phyloP scores from a whole-genome alignment of 30 jellyfish, hydroid and myxozoan species.

The Cassiopea andromeda region DNA sequence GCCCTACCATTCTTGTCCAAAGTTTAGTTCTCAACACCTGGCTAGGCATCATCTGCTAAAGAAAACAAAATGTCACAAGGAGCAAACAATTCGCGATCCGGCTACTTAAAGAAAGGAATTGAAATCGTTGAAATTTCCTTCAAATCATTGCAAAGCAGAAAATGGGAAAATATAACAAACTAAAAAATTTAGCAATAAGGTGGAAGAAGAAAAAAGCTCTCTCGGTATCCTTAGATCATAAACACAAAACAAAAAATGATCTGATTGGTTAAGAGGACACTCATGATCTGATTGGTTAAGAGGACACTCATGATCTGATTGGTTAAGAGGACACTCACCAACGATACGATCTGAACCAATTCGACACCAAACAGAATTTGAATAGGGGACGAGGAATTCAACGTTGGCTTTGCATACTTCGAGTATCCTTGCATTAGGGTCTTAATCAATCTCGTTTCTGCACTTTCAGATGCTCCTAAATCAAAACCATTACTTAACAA shows the following conservation, averaged over 20 bases:
- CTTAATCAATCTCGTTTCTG: slow-evolving; percentile 24
- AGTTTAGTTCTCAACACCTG: slow-evolving; percentile 40
- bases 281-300: neutral
- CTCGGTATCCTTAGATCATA: too few relatives aligned
- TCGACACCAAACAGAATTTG: slow-evolving; percentile 46
- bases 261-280: neutral
- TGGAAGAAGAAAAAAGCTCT: too few relatives aligned
- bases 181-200: too few relatives aligned
- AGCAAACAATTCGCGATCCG: too few relatives aligned
- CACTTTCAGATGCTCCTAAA: slow-evolving; percentile 11
- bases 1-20: slow-evolving; percentile 64
- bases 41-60: slow-evolving; percentile 74
- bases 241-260: too few relatives aligned
- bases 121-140: neutral
- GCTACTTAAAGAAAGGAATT: too few relatives aligned
- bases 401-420: slow-evolving; percentile 49
- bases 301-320: neutral
- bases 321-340: slow-evolving; percentile 41
- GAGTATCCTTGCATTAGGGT: slow-evolving; percentile 20
- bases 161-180: too few relatives aligned
- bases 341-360: slow-evolving; percentile 32
- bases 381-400: slow-evolving; percentile 40
- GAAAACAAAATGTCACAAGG: neutral
- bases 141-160: too few relatives aligned
- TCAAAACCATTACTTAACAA: neutral